phyloP scores from a whole-genome alignment of 2,113 vertebrate genomes.

The Pelodiscus sinensis region DNA sequence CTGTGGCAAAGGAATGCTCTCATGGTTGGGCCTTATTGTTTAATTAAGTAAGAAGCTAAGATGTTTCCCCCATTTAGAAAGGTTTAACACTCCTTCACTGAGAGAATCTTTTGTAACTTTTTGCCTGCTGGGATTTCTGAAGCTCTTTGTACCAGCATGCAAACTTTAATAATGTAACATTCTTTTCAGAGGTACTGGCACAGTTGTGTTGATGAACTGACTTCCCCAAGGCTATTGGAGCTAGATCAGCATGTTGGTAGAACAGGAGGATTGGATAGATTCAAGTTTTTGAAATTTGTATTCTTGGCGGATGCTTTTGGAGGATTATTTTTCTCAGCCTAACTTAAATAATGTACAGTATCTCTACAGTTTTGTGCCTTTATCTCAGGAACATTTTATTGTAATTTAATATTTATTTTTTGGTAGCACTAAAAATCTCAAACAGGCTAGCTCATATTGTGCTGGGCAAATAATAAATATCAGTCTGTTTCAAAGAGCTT shows the following conservation, averaged over 20 bases:
- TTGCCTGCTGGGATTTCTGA: background rate
- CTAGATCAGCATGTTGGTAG: background rate
- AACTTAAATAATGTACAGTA: background rate
- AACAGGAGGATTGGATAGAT: rapidly evolving
- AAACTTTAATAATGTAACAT: background rate
- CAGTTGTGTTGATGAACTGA: background rate
- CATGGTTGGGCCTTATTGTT: background rate
- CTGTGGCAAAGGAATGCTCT: background rate
- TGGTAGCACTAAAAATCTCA: background rate
- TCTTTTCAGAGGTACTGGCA: constrained; percentile 10
- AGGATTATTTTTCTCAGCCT: background rate
- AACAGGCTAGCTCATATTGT: background rate
- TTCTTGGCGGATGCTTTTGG: background rate
- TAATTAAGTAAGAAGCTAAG: background rate
- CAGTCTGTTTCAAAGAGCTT: background rate
- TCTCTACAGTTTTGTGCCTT: background rate
- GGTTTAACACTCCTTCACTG: background rate
- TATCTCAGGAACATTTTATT: background rate
- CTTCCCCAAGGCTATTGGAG: constrained; percentile 22
- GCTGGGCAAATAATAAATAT: background rate
- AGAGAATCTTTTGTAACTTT: background rate
- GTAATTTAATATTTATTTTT: background rate
- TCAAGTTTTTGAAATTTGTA: constrained; percentile 2
- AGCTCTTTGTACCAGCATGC: background rate
- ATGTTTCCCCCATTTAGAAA: background rate